A percentile compares a stretch with the other conserved stretches of the same genome.
These are phyloP conservation scores for Amphiprion clarkii DNA, from an alignment of 2,797 vertebrate species.

Conservation along the genomic window DNA sequence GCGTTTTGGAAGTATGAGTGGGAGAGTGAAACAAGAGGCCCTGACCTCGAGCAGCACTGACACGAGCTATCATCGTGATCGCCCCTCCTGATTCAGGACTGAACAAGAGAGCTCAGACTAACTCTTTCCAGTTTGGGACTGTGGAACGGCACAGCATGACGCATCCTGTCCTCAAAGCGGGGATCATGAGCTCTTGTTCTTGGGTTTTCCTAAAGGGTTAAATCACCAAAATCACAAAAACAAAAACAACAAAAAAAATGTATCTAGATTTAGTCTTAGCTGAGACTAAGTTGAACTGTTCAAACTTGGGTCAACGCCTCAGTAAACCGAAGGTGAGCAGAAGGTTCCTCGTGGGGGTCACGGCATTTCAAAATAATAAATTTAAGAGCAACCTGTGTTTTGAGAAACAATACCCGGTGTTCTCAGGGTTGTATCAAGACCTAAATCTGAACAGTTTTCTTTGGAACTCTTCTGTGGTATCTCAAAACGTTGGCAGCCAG, in stretches of 20 bases:
- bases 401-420: constrained; percentile 13
- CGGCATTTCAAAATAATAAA: constrained; percentile 15
- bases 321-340: not conserved
- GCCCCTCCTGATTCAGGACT: constrained; percentile 61
- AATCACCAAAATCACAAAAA: not conserved
- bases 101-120: constrained; percentile 56
- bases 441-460: constrained; percentile 2
- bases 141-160: constrained; percentile 48
- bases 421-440: not conserved
- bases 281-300: not conserved
- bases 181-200: not conserved
- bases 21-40: constrained; percentile 84
- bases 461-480: constrained; percentile 13
- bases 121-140: constrained; percentile 53
- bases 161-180: constrained; percentile 39
- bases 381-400: constrained; percentile 16
- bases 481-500: constrained; percentile 17
- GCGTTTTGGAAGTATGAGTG: constrained; percentile 63
- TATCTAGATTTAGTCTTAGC: constrained; percentile 6
- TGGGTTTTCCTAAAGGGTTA: not conserved
- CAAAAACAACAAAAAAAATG: not conserved
- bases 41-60: constrained; percentile 83
- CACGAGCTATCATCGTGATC: constrained; percentile 79
- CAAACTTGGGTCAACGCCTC: not conserved
- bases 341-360: constrained; percentile 4